Percentiles rank a stretch among this genome's conserved stretches.
Conservation (phyloP, 92 coral and sea anemone species). For the Umimayanthus chanpuru region DNA sequence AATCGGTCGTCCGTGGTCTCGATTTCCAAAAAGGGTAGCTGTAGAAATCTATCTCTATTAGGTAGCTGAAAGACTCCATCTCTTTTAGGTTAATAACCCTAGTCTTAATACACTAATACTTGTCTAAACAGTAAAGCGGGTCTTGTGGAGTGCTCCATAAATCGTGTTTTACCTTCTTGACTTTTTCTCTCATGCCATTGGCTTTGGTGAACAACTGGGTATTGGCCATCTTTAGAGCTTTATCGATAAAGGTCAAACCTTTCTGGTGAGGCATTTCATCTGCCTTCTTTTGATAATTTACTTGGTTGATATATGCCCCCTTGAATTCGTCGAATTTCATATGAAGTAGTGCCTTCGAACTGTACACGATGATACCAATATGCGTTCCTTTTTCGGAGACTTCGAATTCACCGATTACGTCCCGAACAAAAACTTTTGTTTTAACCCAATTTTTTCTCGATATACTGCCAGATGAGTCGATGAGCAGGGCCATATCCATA, state of each 20-base stretch:
- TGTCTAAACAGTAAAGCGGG: no score
- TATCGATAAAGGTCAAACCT: constrained; percentile 80
- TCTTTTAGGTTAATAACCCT: no score
- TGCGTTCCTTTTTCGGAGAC: constrained; percentile 82
- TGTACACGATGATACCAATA: constrained; percentile 80
- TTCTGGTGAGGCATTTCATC: constrained; percentile 67
- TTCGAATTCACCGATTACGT: constrained; percentile 69
- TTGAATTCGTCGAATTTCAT: constrained; percentile 75
- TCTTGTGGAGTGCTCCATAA: no score
- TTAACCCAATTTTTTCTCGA: constrained; percentile 74
- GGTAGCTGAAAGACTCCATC: no score
- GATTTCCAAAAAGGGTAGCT: no score
- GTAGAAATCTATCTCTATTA: no score
- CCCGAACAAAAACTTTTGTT: constrained; percentile 67
- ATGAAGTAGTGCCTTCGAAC: constrained; percentile 63
- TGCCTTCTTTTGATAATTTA: constrained; percentile 65
- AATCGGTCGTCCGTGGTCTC: no score
- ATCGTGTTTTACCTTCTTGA: constrained; percentile 63
- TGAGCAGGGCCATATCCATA: constrained; percentile 79
- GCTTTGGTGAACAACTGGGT: constrained; percentile 66
- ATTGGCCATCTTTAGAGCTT: constrained; percentile 68
- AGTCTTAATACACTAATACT: no score
- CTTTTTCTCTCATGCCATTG: constrained; percentile 74
- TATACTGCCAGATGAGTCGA: constrained; percentile 88
- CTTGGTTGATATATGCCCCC: constrained; percentile 66